Conservation (phyloP, 2,888 invertebrate species). For the Euplagia quadripunctaria region DNA sequence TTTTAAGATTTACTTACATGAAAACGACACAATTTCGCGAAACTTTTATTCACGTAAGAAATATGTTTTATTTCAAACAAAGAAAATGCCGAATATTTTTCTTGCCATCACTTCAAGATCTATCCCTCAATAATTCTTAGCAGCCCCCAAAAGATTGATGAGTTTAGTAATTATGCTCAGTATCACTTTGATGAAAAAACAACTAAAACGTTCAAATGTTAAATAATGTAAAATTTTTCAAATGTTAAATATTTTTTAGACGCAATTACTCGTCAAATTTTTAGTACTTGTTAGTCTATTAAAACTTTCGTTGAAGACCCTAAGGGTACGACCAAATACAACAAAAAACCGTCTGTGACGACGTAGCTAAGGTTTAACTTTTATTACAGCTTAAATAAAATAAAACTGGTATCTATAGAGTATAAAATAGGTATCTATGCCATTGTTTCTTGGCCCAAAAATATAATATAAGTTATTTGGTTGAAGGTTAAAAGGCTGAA, state of each 20-base stretch:
- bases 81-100: neutral
- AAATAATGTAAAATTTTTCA: neutral
- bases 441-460: neutral
- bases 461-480: neutral
- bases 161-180: neutral
- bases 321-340: neutral
- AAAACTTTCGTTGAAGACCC: neutral
- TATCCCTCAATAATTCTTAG: neutral
- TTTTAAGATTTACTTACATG: neutral
- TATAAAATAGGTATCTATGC: neutral
- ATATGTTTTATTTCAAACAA: neutral
- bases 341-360: neutral
- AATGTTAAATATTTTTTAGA: neutral
- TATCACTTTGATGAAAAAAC: neutral
- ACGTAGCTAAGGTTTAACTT: neutral
- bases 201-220: neutral
- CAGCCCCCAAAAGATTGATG: neutral
- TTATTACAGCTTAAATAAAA: neutral
- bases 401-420: neutral
- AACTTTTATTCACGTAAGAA: neutral
- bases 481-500: neutral
- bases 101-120: neutral
- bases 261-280: neutral
- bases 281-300: neutral
- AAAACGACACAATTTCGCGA: conserved; percentile 2